Percentiles rank a stretch among this genome's conserved stretches.
Conservation (phyloP, 2,113 vertebrate species). For the Paramormyrops kingsleyae region DNA sequence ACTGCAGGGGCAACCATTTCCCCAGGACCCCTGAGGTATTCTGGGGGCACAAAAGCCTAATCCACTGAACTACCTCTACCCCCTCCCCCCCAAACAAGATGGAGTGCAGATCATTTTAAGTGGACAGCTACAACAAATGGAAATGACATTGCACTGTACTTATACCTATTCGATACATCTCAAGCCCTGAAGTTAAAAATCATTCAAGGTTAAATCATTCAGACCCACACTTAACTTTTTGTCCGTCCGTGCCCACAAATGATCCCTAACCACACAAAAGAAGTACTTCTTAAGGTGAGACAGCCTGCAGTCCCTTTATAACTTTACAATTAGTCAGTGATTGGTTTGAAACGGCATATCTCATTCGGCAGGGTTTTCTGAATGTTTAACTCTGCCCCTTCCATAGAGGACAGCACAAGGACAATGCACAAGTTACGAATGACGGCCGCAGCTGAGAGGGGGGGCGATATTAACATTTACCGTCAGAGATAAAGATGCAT, state of each 20-base stretch:
- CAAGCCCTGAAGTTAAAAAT: neutral
- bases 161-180: neutral
- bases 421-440: too few relatives aligned
- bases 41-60: neutral
- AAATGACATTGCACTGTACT: neutral
- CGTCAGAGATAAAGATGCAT: neutral
- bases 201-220: neutral
- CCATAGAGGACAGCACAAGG: too few relatives aligned
- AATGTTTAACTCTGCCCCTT: too few relatives aligned
- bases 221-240: conserved; percentile 22
- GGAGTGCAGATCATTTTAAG: conserved; percentile 24
- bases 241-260: conserved; percentile 16
- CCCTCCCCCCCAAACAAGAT: too few relatives aligned
- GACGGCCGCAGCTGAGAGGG: too few relatives aligned
- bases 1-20: neutral
- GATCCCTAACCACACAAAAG: conserved; percentile 5
- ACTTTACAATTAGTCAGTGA: too few relatives aligned
- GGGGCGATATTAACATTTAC: neutral
- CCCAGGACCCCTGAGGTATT: neutral
- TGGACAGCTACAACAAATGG: conserved; percentile 3
- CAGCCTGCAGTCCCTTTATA: too few relatives aligned
- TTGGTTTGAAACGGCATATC: too few relatives aligned
- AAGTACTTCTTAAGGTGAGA: too few relatives aligned
- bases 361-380: too few relatives aligned
- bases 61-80: neutral